Evolutionary conservation across 2,888 invertebrate genomes (phyloP), one percentile per base, ranked within the genome.

Genomic region (Campoplex nolae): DNA sequence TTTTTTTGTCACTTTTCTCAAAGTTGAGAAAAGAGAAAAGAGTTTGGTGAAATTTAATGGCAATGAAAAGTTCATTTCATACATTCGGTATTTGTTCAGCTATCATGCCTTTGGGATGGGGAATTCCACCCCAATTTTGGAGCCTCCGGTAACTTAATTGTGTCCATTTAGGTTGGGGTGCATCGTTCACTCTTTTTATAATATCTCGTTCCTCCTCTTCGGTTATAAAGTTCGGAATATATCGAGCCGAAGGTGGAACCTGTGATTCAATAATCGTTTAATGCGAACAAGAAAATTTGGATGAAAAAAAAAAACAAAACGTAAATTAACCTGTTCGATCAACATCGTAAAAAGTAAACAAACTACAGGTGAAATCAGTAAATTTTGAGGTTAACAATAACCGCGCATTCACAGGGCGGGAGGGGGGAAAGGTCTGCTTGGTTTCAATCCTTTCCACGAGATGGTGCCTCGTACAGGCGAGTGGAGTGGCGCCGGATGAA

Each of bases 81-180:
- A 54, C 82, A 89, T 90, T 90, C 1, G 99, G 99, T 89, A 99
- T 97, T 88, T 96, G 95, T 94, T 99, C 99, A 0, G 97, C 97
- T 88, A 99, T 96, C 98, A 99, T 98, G 84, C 98, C 99, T 92
- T 98, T 98, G 23, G 96, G 96, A 93, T 98, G 98, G 0, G 99
- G 99, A 82, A 99, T 95, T 0, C 99, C 99, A 38, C 99, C 99
- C 97, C 99, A 99, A 94, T 99, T 99, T 93, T 99, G 99, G n/a
- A 99, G 95, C 88, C 99, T 96, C 88, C 99, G 96, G 93, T 98
- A 97, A 32, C 97, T 96, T 62, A 99, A 95, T 92, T 97, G 97
- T 1, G 98, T 98, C 99, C 99, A 99, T 95, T 99, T 99, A 11
- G 99, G 99, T 91, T 96, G 97, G 0, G 99, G 99, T 13, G 97